Percentiles rank a stretch among this genome's conserved stretches.
Evolutionary conservation across 2,888 invertebrate genomes (phyloP).

Genomic region (Resseliella maxima): DNA sequence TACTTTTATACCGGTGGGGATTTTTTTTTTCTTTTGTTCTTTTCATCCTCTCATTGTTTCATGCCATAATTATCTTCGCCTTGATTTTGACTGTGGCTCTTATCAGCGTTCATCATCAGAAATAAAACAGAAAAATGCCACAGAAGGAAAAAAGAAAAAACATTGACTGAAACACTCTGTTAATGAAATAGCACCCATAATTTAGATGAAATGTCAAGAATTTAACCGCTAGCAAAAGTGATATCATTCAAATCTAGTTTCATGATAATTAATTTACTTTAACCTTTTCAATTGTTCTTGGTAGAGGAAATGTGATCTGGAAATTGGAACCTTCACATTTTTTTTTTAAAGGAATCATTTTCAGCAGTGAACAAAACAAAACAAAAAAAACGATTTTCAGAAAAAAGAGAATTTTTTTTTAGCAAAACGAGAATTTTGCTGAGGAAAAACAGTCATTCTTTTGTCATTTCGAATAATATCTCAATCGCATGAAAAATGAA

Average conservation of each 20-base stretch:
- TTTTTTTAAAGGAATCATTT: too few species aligned
- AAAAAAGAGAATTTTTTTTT: not conserved
- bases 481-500: not conserved
- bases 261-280: slow-evolving; percentile 27
- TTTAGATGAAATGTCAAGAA: slow-evolving; percentile 48
- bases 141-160: not conserved
- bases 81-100: not conserved
- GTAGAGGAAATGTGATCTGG: not conserved
- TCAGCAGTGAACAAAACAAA: too few species aligned
- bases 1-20: not conserved
- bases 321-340: not conserved
- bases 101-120: not conserved
- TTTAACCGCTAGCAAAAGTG: slow-evolving; percentile 21
- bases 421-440: not conserved
- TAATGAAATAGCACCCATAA: not conserved
- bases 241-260: not conserved
- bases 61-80: slow-evolving; percentile 39
- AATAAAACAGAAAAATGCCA: not conserved
- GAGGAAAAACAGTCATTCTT: not conserved
- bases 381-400: not conserved
- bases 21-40: not conserved
- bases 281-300: slow-evolving; percentile 40
- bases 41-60: not conserved
- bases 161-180: not conserved
- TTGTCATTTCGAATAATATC: not conserved